These are phyloP conservation scores for Microctonus aethiopoides DNA, from an alignment of 2,888 invertebrate genomes.

Conservation along the genomic window DNA sequence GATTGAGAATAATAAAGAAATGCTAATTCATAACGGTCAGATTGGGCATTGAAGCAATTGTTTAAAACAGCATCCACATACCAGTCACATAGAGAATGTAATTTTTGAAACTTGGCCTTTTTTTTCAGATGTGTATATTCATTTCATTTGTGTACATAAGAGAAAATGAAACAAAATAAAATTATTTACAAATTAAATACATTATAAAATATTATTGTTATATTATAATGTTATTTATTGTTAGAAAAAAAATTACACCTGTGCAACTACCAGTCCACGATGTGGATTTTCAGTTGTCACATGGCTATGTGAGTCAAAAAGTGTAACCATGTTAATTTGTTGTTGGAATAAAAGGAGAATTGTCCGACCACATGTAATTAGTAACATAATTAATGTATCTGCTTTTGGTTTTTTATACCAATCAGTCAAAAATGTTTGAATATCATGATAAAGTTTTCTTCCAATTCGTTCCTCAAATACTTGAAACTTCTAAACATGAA, in stretches of 20 bases:
- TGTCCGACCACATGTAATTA: constrained; percentile 69
- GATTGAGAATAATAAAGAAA: constrained; percentile 64
- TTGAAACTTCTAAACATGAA: constrained; percentile 64
- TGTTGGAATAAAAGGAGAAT: constrained; percentile 69
- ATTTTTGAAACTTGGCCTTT: constrained; percentile 53
- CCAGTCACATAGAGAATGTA: constrained; percentile 68
- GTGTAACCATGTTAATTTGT: constrained; percentile 63
- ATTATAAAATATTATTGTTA: not conserved
- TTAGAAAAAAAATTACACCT: constrained; percentile 57
- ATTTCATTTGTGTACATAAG: no score
- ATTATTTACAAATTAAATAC: not conserved
- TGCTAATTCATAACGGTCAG: constrained; percentile 68
- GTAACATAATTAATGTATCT: constrained; percentile 68
- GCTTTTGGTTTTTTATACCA: constrained; percentile 65
- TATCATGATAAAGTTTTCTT: constrained; percentile 64
- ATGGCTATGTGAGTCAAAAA: constrained; percentile 69
- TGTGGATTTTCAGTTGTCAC: constrained; percentile 55
- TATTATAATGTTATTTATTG: not conserved
- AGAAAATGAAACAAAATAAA: not conserved
- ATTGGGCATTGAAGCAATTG: constrained; percentile 65
- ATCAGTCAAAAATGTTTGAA: constrained; percentile 64
- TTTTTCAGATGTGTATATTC: constrained; percentile 22
- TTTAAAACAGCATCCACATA: constrained; percentile 62
- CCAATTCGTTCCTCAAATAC: constrained; percentile 67
- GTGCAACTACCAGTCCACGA: constrained; percentile 69